Conservation (phyloP, 2,888 invertebrate genomes). For the Drosophila pseudotakahashii region DNA sequence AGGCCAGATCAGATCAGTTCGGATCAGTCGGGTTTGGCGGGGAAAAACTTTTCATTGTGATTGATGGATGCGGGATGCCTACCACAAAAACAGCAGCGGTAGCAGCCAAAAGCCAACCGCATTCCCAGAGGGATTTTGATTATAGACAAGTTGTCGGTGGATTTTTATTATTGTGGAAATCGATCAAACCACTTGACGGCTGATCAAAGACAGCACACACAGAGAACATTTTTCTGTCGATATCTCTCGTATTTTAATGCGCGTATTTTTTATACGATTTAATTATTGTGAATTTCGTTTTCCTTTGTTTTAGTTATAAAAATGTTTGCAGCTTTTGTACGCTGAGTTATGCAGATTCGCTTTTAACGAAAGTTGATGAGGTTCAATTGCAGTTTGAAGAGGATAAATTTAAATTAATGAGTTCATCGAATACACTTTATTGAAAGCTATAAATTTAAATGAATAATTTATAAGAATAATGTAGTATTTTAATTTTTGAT, state of each 20-base stretch:
- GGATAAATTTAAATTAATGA: not conserved
- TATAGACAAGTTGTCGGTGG: slow-evolving; percentile 59
- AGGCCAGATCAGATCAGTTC: slow-evolving; percentile 32
- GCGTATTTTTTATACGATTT: slow-evolving; percentile 70
- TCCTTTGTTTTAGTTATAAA: not conserved
- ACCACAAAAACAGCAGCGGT: slow-evolving; percentile 58
- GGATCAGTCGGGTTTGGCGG: slow-evolving; percentile 1
- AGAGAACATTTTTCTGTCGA: slow-evolving; percentile 36
- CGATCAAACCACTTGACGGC: slow-evolving; percentile 77
- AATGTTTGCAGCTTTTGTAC: slow-evolving; percentile 3
- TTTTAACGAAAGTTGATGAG: not conserved
- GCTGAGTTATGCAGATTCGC: slow-evolving; percentile 31
- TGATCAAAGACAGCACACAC: slow-evolving; percentile 68
- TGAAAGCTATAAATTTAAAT: too few relatives aligned
- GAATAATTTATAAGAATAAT: too few relatives aligned
- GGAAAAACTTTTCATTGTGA: slow-evolving; percentile 60
- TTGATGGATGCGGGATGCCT: slow-evolving; percentile 67
- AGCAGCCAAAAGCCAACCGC: slow-evolving; percentile 26
- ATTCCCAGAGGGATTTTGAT: slow-evolving; percentile 60
- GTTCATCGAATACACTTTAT: too few relatives aligned
- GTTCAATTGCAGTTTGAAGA: not conserved
- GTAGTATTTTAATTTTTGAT: too few relatives aligned
- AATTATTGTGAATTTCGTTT: slow-evolving; percentile 51
- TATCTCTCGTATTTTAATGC: slow-evolving; percentile 28
- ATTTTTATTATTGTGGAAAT: slow-evolving; percentile 74